These are phyloP conservation scores for Luffia ferchaultella DNA, from an alignment of 2,888 invertebrate species.

Conservation along the genomic window DNA sequence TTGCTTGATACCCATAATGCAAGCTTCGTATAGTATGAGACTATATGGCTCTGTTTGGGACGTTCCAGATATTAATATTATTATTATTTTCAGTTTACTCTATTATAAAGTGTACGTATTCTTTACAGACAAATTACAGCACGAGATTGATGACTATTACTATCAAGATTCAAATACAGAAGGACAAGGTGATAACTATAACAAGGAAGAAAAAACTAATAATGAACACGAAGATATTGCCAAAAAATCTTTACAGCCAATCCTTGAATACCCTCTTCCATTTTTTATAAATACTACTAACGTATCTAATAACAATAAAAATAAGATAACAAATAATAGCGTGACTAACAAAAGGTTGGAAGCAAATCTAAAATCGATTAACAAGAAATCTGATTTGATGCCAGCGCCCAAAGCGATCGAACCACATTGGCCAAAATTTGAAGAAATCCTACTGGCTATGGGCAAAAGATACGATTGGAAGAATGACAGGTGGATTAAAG, in stretches of 20 bases:
- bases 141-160: constrained; percentile 44
- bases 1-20: too few species aligned
- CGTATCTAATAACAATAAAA: background rate
- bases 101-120: too few species aligned
- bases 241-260: background rate
- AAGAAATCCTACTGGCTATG: constrained; percentile 44
- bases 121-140: constrained; percentile 44
- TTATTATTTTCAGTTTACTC: too few species aligned
- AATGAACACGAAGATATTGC: background rate
- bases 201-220: background rate
- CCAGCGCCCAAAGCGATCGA: background rate
- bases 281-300: background rate
- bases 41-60: too few species aligned
- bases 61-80: too few species aligned
- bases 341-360: background rate
- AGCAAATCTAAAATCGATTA: background rate
- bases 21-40: too few species aligned
- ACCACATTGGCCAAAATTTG: constrained; percentile 45
- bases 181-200: background rate
- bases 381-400: background rate
- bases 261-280: background rate
- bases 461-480: constrained; percentile 57
- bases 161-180: constrained; percentile 29
- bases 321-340: background rate
- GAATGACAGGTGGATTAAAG: constrained; percentile 57